These are phyloP conservation scores for Lophura nycthemera DNA, from an alignment of 2,113 vertebrate genomes.

Conservation along the genomic window DNA sequence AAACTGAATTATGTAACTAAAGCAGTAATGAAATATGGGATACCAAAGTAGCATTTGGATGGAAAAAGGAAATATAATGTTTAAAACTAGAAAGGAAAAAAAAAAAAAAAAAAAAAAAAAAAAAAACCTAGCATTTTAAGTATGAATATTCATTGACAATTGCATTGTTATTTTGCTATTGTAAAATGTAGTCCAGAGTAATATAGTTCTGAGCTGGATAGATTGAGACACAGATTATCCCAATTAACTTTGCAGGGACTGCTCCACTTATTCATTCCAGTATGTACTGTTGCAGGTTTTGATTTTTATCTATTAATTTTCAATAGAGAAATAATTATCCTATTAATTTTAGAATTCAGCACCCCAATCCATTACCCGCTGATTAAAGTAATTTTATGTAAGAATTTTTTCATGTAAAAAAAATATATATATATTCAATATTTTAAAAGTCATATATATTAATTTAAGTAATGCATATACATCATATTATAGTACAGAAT, in stretches of 20 bases:
- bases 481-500: too few relatives aligned
- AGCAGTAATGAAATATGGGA: background rate
- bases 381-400: background rate
- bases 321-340: background rate
- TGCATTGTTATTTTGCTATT: background rate
- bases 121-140: background rate
- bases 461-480: background rate
- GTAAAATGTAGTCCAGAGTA: background rate
- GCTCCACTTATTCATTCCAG: background rate
- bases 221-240: background rate
- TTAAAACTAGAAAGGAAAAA: background rate
- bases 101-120: background rate
- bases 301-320: background rate
- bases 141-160: background rate
- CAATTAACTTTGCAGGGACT: background rate
- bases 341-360: background rate
- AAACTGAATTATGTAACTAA: background rate
- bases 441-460: background rate
- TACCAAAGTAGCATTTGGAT: background rate
- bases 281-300: background rate
- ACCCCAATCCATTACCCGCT: accelerated
- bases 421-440: background rate
- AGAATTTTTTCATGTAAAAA: background rate
- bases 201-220: background rate
- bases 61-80: background rate